Conservation (phyloP, 2,113 vertebrate species). For the Taurulus bubalis region DNA sequence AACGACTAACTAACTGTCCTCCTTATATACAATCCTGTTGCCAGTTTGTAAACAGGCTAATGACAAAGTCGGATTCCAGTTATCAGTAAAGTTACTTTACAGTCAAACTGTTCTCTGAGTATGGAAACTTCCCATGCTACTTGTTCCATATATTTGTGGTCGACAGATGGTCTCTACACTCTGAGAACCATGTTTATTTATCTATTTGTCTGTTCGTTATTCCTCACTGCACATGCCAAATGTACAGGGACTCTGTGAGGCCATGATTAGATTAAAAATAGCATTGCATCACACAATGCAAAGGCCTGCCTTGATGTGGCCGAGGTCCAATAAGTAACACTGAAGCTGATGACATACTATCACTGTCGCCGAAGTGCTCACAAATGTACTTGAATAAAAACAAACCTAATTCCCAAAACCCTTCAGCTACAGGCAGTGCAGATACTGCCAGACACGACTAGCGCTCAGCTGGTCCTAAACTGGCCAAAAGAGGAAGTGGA, state of each 20-base stretch:
- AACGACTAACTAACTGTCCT: not conserved
- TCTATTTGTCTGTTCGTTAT: not conserved
- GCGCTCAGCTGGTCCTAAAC: not conserved
- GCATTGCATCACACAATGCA: not conserved
- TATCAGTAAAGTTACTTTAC: not conserved
- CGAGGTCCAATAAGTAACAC: not conserved
- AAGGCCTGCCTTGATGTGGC: not conserved
- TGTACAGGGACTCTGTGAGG: not conserved
- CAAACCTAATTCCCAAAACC: not conserved
- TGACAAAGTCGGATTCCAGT: not conserved
- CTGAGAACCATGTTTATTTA: not conserved
- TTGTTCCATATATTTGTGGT: not conserved
- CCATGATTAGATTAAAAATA: not conserved
- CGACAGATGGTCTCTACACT: not conserved
- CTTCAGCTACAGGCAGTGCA: not conserved
- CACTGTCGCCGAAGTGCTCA: not conserved
- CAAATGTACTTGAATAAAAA: not conserved
- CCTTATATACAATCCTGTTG: not conserved
- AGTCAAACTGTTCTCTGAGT: not conserved
- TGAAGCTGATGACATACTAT: not conserved
- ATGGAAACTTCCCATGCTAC: not conserved
- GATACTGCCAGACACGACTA: not conserved
- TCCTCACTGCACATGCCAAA: not conserved
- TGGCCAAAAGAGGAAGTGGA: slow-evolving; percentile 20
- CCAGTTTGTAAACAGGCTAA: not conserved